Evolutionary conservation across 1,140 invertebrate genomes (phyloP).

Genomic region (Anastrepha obliqua): DNA sequence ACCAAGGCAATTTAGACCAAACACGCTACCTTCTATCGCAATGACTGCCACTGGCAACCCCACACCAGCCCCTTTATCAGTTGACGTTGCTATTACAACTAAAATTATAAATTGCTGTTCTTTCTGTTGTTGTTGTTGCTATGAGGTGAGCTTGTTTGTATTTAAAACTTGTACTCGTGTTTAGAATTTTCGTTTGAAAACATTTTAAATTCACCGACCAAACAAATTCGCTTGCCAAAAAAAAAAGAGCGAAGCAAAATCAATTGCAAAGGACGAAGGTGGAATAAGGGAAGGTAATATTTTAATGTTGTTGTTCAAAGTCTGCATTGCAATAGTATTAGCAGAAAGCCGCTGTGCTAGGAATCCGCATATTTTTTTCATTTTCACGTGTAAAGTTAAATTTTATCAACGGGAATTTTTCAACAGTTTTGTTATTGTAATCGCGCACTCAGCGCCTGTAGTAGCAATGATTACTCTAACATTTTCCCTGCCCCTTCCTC

Average conservation of each 20-base stretch:
- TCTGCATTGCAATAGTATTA: not conserved
- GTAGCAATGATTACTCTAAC: slow-evolving; percentile 18
- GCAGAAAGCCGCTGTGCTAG: not conserved
- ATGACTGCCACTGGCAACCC: not conserved
- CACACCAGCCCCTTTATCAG: not conserved
- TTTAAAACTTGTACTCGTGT: not conserved
- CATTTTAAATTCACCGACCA: not conserved
- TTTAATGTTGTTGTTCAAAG: not conserved
- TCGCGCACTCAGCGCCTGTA: slow-evolving; percentile 26
- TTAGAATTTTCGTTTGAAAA: slow-evolving; percentile 5
- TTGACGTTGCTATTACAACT: not conserved
- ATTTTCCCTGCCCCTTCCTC: not conserved
- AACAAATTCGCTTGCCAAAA: not conserved
- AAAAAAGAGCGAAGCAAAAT: not conserved
- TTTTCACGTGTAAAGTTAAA: not conserved
- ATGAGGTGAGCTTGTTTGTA: not conserved
- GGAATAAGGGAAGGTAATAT: not conserved
- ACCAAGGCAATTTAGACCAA: slow-evolving; percentile 2
- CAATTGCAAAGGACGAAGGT: not conserved
- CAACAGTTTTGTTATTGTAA: slow-evolving; percentile 57
- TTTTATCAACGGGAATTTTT: slow-evolving; percentile 53
- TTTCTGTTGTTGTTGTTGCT: not conserved
- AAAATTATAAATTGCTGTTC: not conserved
- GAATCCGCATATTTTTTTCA: not conserved
- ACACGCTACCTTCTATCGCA: not conserved